Evolutionary conservation across 2,888 invertebrate species (phyloP), one percentile per base, ranked within the genome.

Genomic region (Lacanobia oleracea): DNA sequence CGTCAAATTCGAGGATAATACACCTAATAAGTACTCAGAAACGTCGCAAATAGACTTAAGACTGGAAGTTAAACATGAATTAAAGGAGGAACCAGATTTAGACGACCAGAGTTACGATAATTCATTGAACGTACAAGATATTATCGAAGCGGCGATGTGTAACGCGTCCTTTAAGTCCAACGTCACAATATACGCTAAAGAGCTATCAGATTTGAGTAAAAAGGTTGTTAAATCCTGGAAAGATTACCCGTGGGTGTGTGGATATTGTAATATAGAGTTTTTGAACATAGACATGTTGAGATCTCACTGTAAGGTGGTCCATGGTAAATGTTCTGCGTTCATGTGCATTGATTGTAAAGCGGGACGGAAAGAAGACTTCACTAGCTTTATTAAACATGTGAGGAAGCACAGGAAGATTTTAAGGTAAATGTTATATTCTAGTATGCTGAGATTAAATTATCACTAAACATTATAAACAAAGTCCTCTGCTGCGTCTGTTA

Each of bases 281-380:
- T 79, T 92, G 2, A 92, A 93, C 64, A 81, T 94, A 33, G 90
- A 90, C 0, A 93, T 90, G 59, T 90, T 97, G 50, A 92, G 97
- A 68, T 95, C 97, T 1, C 97, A 98, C 87, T 96, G 97, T 61
- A 96, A 96, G 77, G 92, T 94, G 10, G 96, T 96, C 0, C 97
- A 97, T 84, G 96, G 97, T 59, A 97, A 97, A 84, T 96, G 97
- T 77, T 94, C 96, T 0, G 97, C 97, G 9, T 97, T 97, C 85
- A 95, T 96, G 86, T 98, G 97, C 88, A 96, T 97, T 27, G 97
- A 97, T 85, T 97, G 97, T 88, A 97, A 97, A 69, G 84, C 81
- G 1, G 97, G 97, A 83, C 95, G 97, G 91, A 96, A 97, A 18
- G 96, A 96, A 57, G 97, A 97, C 86, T 97, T 97, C 90, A 94